These are phyloP conservation scores for Limonius californicus DNA, from an alignment of 1,140 invertebrate species.

Conservation along the genomic window DNA sequence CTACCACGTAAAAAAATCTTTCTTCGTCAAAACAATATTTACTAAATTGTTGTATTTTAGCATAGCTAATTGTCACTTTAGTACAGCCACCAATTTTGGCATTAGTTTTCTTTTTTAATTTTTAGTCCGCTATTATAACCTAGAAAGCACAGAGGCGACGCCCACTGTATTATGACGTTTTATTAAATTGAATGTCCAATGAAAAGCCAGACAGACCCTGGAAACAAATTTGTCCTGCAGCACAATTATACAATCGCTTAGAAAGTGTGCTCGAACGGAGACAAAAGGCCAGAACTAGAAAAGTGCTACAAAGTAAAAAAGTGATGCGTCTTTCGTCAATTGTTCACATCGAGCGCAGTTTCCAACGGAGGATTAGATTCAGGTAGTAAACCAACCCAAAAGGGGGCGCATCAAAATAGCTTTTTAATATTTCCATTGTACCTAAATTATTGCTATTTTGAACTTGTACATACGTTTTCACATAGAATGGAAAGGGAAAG, in stretches of 20 bases:
- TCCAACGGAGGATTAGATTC: background rate
- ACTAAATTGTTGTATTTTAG: no score
- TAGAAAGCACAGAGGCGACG: no score
- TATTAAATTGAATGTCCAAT: no score
- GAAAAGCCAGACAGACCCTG: no score
- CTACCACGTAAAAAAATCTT: no score
- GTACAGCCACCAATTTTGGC: no score
- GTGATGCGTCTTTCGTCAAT: slow-evolving; percentile 9
- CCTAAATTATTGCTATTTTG: slow-evolving; percentile 14
- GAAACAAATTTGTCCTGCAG: background rate
- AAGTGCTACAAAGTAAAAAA: slow-evolving; percentile 13
- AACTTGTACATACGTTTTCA: slow-evolving; percentile 1
- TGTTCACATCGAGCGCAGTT: background rate
- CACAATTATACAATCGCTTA: background rate
- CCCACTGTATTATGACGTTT: no score
- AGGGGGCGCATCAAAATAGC: slow-evolving; percentile 1
- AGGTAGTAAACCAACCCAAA: no score
- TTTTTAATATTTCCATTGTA: background rate
- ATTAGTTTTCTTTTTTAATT: no score
- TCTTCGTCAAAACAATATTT: no score
- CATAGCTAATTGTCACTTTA: no score
- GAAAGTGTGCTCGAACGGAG: background rate
- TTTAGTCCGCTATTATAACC: no score
- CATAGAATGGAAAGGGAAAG: background rate
- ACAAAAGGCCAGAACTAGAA: background rate